Evolutionary conservation across 2,888 invertebrate genomes (phyloP).

Genomic region (Zaprionus bogoriensis): DNA sequence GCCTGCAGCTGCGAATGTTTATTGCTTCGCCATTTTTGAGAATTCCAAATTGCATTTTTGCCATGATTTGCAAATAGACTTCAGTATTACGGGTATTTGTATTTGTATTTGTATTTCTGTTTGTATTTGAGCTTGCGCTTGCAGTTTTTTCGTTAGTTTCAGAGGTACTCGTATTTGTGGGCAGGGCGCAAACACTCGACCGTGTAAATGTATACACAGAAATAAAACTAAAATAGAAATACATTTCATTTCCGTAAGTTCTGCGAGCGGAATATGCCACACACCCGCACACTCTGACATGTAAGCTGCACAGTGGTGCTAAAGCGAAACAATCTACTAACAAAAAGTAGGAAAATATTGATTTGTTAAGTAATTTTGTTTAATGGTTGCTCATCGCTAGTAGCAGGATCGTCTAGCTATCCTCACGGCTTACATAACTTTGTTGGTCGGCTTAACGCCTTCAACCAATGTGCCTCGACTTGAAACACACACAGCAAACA

Average conservation of each 20-base stretch:
- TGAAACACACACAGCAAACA: constrained; percentile 5
- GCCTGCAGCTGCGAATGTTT: constrained; percentile 41
- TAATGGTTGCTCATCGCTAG: too few species aligned
- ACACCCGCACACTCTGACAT: constrained; percentile 8
- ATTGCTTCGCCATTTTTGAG: constrained; percentile 32
- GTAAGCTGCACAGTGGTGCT: constrained; percentile 26
- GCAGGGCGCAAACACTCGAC: constrained; percentile 63
- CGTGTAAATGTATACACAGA: constrained; percentile 63
- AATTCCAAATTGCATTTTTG: constrained; percentile 66
- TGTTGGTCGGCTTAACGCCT: neutral
- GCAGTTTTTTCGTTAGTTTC: constrained; percentile 13
- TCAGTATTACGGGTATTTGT: constrained; percentile 47
- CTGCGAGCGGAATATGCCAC: constrained; percentile 51
- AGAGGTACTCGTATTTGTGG: constrained; percentile 32
- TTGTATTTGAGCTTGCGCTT: constrained; percentile 1
- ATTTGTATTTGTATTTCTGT: constrained; percentile 9
- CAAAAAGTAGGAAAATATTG: neutral
- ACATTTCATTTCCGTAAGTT: constrained; percentile 78
- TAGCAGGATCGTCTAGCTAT: too few species aligned
- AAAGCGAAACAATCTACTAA: neutral
- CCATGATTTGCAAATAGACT: constrained; percentile 73
- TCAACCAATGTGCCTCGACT: constrained; percentile 29
- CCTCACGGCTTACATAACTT: neutral
- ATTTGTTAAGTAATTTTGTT: too few species aligned
- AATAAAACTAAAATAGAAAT: constrained; percentile 73